Conservation (phyloP, 2,888 invertebrate species). For the Notodonta ziczac region DNA sequence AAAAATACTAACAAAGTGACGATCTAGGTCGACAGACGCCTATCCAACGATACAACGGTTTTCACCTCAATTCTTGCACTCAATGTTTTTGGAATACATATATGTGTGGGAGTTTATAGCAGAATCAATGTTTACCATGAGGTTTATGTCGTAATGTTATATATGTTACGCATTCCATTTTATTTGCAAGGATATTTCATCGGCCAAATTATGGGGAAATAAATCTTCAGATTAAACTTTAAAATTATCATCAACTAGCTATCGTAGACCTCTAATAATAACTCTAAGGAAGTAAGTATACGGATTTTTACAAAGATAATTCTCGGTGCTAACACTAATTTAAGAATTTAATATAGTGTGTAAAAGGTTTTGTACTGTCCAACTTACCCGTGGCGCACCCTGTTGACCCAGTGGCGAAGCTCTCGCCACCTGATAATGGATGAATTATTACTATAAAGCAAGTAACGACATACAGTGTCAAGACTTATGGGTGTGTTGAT, state of each 20-base stretch:
- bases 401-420: background rate
- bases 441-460: background rate
- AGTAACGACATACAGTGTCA: background rate
- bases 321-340: background rate
- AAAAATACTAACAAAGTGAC: slow-evolving; percentile 67
- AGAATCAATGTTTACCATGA: slow-evolving; percentile 18
- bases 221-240: too few relatives aligned
- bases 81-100: slow-evolving; percentile 35
- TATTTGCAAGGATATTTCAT: background rate
- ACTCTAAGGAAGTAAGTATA: too few relatives aligned
- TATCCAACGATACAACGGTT: slow-evolving; percentile 47
- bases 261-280: too few relatives aligned
- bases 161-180: background rate
- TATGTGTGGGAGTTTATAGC: slow-evolving; percentile 30
- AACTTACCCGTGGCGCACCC: background rate
- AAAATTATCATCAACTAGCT: too few relatives aligned
- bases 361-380: background rate
- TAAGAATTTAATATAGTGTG: background rate
- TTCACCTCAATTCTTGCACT: slow-evolving; percentile 52
- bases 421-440: background rate
- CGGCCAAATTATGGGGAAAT: background rate
- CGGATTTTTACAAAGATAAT: too few relatives aligned
- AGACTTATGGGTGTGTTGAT: background rate
- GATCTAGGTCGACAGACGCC: slow-evolving; percentile 62
- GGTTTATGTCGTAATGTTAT: slow-evolving; percentile 6